Conservation (phyloP, 2,113 vertebrate genomes). For the Setophaga coronata region DNA sequence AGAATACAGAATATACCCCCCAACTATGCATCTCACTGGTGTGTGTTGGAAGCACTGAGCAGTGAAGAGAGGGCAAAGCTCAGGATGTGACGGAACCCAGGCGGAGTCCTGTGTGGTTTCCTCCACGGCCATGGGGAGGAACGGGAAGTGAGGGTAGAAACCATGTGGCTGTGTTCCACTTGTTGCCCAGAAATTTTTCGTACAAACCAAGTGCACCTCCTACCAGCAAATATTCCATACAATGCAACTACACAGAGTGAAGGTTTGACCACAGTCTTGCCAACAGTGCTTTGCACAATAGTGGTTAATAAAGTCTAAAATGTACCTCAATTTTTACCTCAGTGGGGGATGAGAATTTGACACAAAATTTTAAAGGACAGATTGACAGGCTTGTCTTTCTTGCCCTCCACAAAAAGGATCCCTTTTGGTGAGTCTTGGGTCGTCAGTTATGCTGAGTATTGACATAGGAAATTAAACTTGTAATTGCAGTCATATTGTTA, state of each 20-base stretch:
- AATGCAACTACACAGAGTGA: neutral
- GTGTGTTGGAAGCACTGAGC: fast-evolving
- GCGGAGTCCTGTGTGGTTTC: neutral
- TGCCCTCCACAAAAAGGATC: neutral
- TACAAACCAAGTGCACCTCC: neutral
- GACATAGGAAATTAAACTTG: neutral
- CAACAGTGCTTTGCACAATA: fast-evolving
- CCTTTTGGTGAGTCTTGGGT: neutral
- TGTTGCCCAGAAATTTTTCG: neutral
- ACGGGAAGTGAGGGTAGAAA: neutral
- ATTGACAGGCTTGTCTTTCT: neutral
- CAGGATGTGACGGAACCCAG: fast-evolving
- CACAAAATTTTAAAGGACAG: neutral
- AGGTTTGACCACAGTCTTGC: neutral
- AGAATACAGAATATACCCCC: neutral
- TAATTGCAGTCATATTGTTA: neutral
- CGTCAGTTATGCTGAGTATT: neutral
- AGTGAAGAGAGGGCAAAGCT: neutral
- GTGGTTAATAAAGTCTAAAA: neutral
- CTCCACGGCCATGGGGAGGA: neutral
- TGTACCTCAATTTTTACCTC: neutral
- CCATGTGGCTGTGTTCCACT: fast-evolving
- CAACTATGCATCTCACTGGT: neutral
- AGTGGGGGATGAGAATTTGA: neutral
- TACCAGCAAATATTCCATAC: neutral